Base-by-base conservation (phyloP, 2,888 invertebrate species). In the Siphlonurus alternatus region DNA sequence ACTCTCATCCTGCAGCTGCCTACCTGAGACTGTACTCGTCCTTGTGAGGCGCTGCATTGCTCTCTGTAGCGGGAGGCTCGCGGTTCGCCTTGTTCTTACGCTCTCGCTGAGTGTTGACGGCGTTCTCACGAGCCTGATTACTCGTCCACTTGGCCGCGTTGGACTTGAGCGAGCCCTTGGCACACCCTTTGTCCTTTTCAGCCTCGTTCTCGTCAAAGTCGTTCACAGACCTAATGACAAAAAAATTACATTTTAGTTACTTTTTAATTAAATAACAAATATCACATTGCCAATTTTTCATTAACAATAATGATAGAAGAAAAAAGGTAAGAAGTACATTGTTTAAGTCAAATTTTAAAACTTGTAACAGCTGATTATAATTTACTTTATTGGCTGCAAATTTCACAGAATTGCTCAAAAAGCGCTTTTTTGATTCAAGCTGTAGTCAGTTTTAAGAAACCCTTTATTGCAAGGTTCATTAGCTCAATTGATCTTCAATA, bases 11-110 rank as follows among this genome's bases (percentile, higher is more conserved):
- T n/a, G n/a, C n/a, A n/a, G n/a, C n/a, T n/a, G n/a, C 69, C 65
- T 69, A 77, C 78, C 77, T 77, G 70, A 76, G 76, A 69, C 76
- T 77, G 72, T 78, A 78, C 68, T 79, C 79, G 62, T 78, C 79
- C 69, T 78, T 73, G 24, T 71, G 71, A 64, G 66, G 63, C 61
- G 66, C 65, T 53, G 70, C 65, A 63, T 66, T 69, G 59, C 76
- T 75, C 56, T 73, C 71, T 56, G 76, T 75, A 59, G 73, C 71
- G 51, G 72, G 69, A 66, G 71, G 72, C 64, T 79, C 78, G 66
- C 71, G 71, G 59, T 74, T 71, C 64, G 72, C 70, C 73, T 76
- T 76, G 64, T 74, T 71, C 65, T 76, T 77, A 67, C 80, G 79
- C 74, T 80, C 80, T 74, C 76, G 78, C 73, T 78, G 71, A 65